Conservation (phyloP, 2,797 vertebrate genomes). For the Australoheros facetus region DNA sequence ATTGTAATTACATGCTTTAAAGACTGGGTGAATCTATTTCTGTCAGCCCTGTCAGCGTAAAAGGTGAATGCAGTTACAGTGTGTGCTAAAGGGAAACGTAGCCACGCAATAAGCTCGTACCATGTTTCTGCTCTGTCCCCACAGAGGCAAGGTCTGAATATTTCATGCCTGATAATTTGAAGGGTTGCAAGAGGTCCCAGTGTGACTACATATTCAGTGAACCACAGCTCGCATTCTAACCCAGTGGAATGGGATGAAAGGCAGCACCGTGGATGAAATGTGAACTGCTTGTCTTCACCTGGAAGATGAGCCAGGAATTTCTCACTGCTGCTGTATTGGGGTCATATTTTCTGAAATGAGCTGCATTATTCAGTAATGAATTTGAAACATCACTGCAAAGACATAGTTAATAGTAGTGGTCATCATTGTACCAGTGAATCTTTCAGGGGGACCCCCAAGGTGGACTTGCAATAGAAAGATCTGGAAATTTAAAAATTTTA, state of each 20-base stretch:
- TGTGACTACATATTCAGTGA: constrained; percentile 58
- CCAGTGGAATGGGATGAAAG: constrained; percentile 55
- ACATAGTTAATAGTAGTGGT: background rate
- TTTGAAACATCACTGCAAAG: constrained; percentile 12
- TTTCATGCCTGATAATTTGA: constrained; percentile 66
- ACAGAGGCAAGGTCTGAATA: constrained; percentile 58
- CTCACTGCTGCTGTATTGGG: background rate
- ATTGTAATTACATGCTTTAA: constrained; percentile 48
- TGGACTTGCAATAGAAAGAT: background rate
- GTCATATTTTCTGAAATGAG: constrained; percentile 29
- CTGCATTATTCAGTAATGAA: constrained; percentile 26
- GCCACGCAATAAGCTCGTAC: constrained; percentile 48
- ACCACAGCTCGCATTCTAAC: constrained; percentile 33
- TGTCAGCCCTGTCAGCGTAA: constrained; percentile 37
- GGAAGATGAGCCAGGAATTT: background rate
- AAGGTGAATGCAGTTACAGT: constrained; percentile 38
- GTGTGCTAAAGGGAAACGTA: constrained; percentile 29
- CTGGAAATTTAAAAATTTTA: rapidly evolving
- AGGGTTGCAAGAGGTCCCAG: constrained; percentile 45
- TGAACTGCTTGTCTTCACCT: constrained; percentile 29
- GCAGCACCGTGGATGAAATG: background rate
- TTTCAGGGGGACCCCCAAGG: background rate
- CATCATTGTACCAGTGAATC: background rate
- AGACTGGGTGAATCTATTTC: constrained; percentile 47
- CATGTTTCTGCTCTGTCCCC: constrained; percentile 25